Evolutionary conservation across 1,140 invertebrate genomes (phyloP).

Genomic region (Drosophila ficusphila): DNA sequence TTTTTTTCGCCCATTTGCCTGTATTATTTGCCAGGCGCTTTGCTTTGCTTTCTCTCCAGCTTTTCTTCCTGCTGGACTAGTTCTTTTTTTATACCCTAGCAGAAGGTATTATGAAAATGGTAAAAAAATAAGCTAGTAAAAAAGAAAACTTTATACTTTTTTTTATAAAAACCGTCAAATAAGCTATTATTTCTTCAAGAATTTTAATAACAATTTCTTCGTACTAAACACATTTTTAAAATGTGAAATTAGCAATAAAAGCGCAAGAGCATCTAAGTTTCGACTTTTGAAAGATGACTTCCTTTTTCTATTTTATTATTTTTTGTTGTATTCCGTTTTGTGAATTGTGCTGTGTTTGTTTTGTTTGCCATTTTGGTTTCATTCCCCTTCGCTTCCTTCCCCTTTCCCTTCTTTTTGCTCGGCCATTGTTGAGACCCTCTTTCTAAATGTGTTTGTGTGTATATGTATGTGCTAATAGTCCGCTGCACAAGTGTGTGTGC

Average conservation of each 20-base stretch:
- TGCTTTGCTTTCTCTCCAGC: constrained; percentile 33
- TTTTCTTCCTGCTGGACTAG: constrained; percentile 31
- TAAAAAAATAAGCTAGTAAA: too few relatives aligned
- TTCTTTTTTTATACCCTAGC: constrained; percentile 11
- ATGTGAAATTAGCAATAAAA: background rate
- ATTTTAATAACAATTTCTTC: too few relatives aligned
- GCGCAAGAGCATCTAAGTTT: background rate
- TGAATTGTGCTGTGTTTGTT: constrained; percentile 50
- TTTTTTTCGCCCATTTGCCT: constrained; percentile 58
- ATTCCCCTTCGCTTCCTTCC: constrained; percentile 62
- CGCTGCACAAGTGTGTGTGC: constrained; percentile 30
- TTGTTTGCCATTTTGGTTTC: constrained; percentile 73
- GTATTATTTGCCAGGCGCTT: constrained; percentile 29
- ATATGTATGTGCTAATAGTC: constrained; percentile 50
- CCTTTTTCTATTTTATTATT: constrained; percentile 6
- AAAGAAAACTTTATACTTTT: too few relatives aligned
- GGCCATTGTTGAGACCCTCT: constrained; percentile 41
- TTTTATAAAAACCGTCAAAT: too few relatives aligned
- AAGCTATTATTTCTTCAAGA: too few relatives aligned
- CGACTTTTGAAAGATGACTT: background rate
- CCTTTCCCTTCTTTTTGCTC: constrained; percentile 47
- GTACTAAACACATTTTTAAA: too few relatives aligned
- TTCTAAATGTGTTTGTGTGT: constrained; percentile 18
- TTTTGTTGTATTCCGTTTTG: constrained; percentile 24
- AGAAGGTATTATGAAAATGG: background rate